Base-by-base conservation (phyloP, 2,888 invertebrate genomes). In the Poecilobothrus nobilitatus region DNA sequence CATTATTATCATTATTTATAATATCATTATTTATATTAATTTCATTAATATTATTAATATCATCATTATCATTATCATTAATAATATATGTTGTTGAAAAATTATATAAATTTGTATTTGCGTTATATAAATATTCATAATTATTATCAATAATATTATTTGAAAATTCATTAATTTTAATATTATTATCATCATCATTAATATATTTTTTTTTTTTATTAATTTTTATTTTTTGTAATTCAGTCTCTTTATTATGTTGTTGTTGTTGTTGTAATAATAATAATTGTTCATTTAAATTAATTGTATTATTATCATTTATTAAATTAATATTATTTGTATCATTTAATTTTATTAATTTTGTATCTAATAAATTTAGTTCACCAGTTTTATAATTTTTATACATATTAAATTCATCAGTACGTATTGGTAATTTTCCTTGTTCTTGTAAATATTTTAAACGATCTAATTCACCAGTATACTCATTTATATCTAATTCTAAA, bases 211-310 rank as follows among this genome's bases (percentile, higher is more conserved):
- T 65, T 69, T 69, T 64, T 72, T 68, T 53, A 72, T 72, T 68
- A 70, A 70, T 71, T 71, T 71, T 72, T n/a, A n/a, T n/a, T 61
- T 68, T 69, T 37, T 72, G 44, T 27, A 81, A 80, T 73, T 80
- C 79, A 69, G 76, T 76, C 71, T 81, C 81, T 71, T 80, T 77
- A 3, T 73, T 76, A 44, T 10, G 12, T 7, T 34, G 5, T 7
- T 8, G 5, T 7, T 34, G 5, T 65, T 67, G 71, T 62, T 81
- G 80, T 12, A 81, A 70, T 5, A 78, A 44, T 68, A 81, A 80
- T 3, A 81, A 71, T 68, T 81, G 80, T 70, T 80, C 80, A 70
- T 81, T 37, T 20, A 18, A 44, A 18, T 53, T 33, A 7, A 15
- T 65, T 33, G 8, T 64, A 1, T 62, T 65, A 34, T 34, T 34